Evolutionary conservation across 2,797 vertebrate genomes (phyloP).

Genomic region (Sylvilagus floridanus): DNA sequence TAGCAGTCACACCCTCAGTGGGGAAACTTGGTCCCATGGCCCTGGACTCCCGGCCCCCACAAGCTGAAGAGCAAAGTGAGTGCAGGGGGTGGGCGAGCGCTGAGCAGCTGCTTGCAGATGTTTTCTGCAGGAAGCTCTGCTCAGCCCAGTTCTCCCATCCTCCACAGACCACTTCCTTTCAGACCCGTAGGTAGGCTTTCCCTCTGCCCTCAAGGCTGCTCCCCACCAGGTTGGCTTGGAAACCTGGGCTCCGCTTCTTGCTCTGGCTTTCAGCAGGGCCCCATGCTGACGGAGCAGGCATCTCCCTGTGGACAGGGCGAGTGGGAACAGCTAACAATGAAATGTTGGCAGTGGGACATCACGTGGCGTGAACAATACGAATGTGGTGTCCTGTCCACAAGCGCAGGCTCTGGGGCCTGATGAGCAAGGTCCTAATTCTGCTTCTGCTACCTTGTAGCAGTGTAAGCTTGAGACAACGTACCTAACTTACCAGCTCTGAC

Average conservation of each 20-base stretch:
- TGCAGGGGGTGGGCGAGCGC: not conserved
- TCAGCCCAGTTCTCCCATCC: not conserved
- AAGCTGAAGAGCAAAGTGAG: not conserved
- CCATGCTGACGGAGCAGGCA: not conserved
- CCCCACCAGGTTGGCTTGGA: not conserved
- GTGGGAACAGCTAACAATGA: not conserved
- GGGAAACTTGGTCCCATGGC: not conserved
- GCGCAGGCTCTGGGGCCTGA: not conserved
- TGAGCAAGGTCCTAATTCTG: not conserved
- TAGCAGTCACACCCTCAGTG: not conserved
- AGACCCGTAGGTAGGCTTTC: not conserved
- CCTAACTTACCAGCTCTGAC: not conserved
- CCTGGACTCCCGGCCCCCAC: not conserved
- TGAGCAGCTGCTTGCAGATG: not conserved
- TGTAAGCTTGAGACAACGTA: not conserved
- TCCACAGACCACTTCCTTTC: slow-evolving; percentile 64
- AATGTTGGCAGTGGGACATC: rapidly evolving
- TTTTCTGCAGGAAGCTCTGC: slow-evolving; percentile 49
- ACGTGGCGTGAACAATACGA: not conserved
- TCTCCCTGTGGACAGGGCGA: not conserved
- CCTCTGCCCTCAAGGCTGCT: not conserved
- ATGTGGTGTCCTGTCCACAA: not conserved
- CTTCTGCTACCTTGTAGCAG: not conserved
- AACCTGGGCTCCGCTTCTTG: not conserved
- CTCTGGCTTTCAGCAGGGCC: not conserved